These are phyloP conservation scores for Cremastobaeus sp. DNA, from an alignment of 2,888 invertebrate genomes.

Conservation along the genomic window DNA sequence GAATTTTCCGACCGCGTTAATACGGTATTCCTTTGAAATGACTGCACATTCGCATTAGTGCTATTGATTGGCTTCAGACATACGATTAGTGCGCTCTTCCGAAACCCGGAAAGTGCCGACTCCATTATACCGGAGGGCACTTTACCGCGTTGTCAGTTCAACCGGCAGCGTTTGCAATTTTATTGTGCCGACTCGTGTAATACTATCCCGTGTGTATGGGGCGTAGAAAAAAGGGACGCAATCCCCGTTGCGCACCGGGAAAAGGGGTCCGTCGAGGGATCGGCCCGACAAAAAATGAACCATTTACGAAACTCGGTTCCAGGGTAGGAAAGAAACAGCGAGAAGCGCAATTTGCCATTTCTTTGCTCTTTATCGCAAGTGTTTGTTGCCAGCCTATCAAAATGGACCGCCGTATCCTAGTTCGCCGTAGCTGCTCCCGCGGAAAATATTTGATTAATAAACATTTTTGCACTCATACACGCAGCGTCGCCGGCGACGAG, in stretches of 20 bases:
- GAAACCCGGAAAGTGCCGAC: constrained; percentile 61
- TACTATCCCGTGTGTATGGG: constrained; percentile 19
- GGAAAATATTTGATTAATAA: constrained; percentile 32
- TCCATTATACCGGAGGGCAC: constrained; percentile 57
- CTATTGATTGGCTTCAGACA: constrained; percentile 57
- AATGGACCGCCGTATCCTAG: no score
- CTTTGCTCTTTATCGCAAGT: constrained; percentile 49
- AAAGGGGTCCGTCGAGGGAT: not conserved
- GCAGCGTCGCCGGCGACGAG: no score
- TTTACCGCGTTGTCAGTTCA: constrained; percentile 61
- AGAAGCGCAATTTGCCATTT: constrained; percentile 44
- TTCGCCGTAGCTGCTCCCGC: constrained; percentile 27
- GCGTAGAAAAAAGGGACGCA: constrained; percentile 14
- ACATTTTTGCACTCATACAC: constrained; percentile 11
- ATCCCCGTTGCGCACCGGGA: not conserved
- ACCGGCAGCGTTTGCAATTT: constrained; percentile 64
- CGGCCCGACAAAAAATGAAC: constrained; percentile 2
- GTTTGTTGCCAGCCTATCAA: constrained; percentile 42
- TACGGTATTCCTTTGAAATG: constrained; percentile 53
- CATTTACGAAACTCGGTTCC: not conserved
- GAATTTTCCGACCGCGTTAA: constrained; percentile 45
- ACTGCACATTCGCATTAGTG: constrained; percentile 51
- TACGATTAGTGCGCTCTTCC: constrained; percentile 61
- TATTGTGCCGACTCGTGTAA: constrained; percentile 60
- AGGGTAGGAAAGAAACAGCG: constrained; percentile 42